These are phyloP conservation scores for Ovibos moschatus DNA, from an alignment of 2,113 vertebrate genomes.

Conservation along the genomic window DNA sequence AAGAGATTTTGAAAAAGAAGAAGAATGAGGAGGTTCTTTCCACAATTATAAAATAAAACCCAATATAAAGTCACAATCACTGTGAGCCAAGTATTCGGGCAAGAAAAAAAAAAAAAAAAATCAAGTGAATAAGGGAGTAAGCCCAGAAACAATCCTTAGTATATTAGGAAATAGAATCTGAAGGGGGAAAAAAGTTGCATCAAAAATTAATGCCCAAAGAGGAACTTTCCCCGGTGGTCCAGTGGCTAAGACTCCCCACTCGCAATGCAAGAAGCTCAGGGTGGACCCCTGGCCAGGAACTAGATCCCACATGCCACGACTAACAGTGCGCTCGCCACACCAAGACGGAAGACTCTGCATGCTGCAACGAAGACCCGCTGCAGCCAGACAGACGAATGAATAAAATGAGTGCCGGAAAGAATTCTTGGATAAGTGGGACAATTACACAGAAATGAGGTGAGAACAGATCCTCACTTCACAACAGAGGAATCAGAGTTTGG, in stretches of 20 bases:
- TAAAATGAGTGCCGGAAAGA: background rate
- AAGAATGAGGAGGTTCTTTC: background rate
- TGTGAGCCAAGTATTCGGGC: background rate
- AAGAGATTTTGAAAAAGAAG: background rate
- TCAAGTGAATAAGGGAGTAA: background rate
- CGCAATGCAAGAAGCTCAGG: background rate
- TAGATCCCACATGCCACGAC: background rate
- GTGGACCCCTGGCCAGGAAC: background rate
- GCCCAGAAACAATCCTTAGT: background rate
- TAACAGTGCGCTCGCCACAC: accelerated
- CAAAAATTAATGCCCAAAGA: background rate
- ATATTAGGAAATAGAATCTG: background rate
- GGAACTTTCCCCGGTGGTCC: background rate
- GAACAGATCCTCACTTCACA: background rate
- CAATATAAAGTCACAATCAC: background rate
- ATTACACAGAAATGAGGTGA: background rate
- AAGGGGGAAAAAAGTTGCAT: background rate
- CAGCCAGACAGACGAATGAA: background rate
- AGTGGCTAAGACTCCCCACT: background rate
- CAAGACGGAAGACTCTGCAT: background rate
- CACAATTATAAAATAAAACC: background rate
- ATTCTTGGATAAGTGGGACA: background rate
- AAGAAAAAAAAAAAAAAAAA: background rate
- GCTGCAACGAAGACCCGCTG: background rate
- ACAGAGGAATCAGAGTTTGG: background rate